phyloP scores from a whole-genome alignment of 2,888 invertebrate species.

The Oithona nana region DNA sequence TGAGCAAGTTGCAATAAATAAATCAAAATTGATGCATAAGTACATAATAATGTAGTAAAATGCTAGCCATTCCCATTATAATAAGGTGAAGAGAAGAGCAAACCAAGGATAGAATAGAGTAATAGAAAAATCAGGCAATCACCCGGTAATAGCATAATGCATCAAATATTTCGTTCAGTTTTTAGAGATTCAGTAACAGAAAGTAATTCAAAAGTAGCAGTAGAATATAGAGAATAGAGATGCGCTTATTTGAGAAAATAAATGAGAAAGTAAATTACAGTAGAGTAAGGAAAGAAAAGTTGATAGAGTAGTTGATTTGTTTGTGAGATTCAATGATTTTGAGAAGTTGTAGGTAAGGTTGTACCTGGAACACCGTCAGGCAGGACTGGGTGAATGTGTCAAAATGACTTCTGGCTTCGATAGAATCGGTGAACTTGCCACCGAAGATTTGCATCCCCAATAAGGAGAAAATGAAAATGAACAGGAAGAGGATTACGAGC shows the following conservation, averaged over 20 bases:
- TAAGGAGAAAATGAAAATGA: slow-evolving; percentile 41
- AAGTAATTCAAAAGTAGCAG: neutral
- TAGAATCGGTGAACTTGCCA: slow-evolving; percentile 35
- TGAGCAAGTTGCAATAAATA: neutral
- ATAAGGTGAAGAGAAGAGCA: neutral
- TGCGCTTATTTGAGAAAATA: neutral
- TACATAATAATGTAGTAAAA: too few species aligned
- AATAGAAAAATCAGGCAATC: neutral
- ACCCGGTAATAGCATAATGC: neutral
- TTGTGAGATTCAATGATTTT: neutral
- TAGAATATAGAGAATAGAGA: neutral
- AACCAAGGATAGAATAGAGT: neutral
- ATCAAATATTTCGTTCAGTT: too few species aligned
- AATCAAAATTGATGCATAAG: too few species aligned
- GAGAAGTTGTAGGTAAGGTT: neutral
- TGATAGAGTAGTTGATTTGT: neutral
- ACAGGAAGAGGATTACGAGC: slow-evolving; percentile 38
- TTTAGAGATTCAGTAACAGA: too few species aligned
- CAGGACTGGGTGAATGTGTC: slow-evolving; percentile 39
- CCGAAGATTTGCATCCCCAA: slow-evolving; percentile 43
- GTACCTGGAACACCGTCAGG: slow-evolving; percentile 40
- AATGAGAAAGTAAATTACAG: too few species aligned
- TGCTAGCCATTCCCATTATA: neutral
- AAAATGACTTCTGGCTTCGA: slow-evolving; percentile 39
- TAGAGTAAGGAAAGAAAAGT: too few species aligned